Percentiles rank a stretch among this genome's conserved stretches.
Conservation (phyloP, 2,113 vertebrate genomes). For the Onychorhynchus coronatus region DNA sequence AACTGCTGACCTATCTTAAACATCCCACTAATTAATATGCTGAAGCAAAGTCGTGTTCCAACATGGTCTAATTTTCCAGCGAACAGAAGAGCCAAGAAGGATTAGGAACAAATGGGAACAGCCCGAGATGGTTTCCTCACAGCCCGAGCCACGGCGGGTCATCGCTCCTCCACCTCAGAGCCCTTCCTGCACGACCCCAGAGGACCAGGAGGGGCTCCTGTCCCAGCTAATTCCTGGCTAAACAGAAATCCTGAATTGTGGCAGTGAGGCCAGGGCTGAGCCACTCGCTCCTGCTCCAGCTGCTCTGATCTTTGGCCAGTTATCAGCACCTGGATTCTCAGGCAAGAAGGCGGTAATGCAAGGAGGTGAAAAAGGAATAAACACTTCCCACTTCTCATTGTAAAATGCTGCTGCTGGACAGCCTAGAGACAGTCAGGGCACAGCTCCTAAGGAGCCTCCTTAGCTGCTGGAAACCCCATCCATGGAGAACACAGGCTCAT, state of each 20-base stretch:
- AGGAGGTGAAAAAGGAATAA: neutral
- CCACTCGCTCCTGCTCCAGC: neutral
- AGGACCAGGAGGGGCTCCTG: neutral
- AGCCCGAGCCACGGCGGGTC: rapidly evolving
- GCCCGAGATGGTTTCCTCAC: neutral
- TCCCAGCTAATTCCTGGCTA: neutral
- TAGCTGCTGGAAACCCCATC: neutral
- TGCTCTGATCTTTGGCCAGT: constrained; percentile 18
- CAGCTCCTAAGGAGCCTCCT: neutral
- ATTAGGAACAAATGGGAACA: constrained; percentile 8
- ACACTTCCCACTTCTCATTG: neutral
- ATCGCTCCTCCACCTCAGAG: neutral
- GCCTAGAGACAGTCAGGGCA: neutral
- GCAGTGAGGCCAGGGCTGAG: neutral
- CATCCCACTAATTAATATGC: constrained; percentile 28
- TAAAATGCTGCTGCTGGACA: neutral
- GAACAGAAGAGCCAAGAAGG: neutral
- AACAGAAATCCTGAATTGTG: neutral
- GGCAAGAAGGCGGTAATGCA: neutral
- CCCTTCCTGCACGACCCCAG: neutral
- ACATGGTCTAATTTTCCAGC: neutral
- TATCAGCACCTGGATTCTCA: constrained; percentile 11
- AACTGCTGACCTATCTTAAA: constrained; percentile 59
- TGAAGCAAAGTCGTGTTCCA: constrained; percentile 37
- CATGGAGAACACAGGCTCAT: rapidly evolving